phyloP scores from a whole-genome alignment of 2,888 invertebrate species.

The Thysanoteuthis rhombus region DNA sequence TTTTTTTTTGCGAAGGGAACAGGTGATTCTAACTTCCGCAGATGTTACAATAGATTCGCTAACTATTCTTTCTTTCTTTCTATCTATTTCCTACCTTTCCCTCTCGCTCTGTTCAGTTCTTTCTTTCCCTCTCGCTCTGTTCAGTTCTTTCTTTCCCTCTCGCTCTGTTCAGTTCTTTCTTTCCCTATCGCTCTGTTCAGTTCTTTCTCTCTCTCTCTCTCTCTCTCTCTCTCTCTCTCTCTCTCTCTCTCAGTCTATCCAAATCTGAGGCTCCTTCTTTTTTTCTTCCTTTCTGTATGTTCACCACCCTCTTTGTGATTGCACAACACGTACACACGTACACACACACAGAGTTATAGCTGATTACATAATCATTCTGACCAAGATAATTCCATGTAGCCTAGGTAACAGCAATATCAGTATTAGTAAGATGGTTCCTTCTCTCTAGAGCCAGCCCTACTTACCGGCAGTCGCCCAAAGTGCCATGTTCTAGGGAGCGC shows the following conservation, averaged over 20 bases:
- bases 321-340: too few relatives aligned
- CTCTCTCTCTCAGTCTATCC: neutral
- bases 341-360: too few relatives aligned
- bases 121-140: neutral
- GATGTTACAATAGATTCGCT: neutral
- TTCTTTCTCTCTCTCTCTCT: too few relatives aligned
- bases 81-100: neutral
- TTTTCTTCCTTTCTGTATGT: neutral
- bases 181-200: too few relatives aligned
- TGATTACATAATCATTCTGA: too few relatives aligned
- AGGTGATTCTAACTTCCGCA: neutral
- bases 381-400: too few relatives aligned
- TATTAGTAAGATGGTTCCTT: too few relatives aligned
- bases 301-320: too few relatives aligned
- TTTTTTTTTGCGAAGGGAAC: neutral
- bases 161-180: neutral
- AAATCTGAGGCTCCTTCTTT: neutral
- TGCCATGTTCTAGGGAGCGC: too few relatives aligned
- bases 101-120: neutral
- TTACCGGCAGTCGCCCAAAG: too few relatives aligned
- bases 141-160: neutral
- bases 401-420: too few relatives aligned
- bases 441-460: too few relatives aligned
- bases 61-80: neutral
- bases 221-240: neutral